Conservation (phyloP, 2,888 invertebrate species). For the Morpho achilles region DNA sequence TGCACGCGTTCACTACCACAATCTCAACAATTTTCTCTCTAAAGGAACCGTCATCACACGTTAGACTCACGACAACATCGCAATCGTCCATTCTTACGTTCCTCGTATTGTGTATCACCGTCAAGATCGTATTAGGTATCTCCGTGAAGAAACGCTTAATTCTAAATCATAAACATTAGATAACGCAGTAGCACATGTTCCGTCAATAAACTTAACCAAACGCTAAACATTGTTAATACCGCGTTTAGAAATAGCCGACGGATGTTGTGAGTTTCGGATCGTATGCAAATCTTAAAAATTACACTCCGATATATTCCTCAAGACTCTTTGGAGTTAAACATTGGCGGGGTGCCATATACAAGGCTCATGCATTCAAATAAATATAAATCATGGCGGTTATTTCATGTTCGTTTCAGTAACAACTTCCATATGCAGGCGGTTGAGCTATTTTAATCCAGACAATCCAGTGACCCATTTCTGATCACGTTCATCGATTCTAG, state of each 20-base stretch:
- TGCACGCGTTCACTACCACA: too few species aligned
- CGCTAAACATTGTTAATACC: background rate
- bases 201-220: slow-evolving; percentile 2
- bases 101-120: too few species aligned
- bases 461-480: slow-evolving; percentile 23
- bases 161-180: too few species aligned
- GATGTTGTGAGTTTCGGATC: slow-evolving; percentile 5
- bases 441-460: slow-evolving; percentile 21
- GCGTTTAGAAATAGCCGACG: slow-evolving; percentile 7
- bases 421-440: slow-evolving; percentile 16
- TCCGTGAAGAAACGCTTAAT: too few species aligned
- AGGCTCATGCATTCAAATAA: slow-evolving; percentile 7
- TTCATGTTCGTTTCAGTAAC: slow-evolving; percentile 11
- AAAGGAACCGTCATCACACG: too few species aligned
- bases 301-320: slow-evolving; percentile 6
- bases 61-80: too few species aligned
- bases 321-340: slow-evolving; percentile 21
- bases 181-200: background rate
- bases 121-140: too few species aligned
- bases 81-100: too few species aligned
- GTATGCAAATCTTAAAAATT: slow-evolving; percentile 9
- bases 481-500: slow-evolving; percentile 8
- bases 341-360: slow-evolving; percentile 24
- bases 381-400: slow-evolving; percentile 13
- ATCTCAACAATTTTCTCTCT: too few species aligned